Evolutionary conservation across 2,113 vertebrate species (phyloP).

Genomic region (Microtus pennsylvanicus): DNA sequence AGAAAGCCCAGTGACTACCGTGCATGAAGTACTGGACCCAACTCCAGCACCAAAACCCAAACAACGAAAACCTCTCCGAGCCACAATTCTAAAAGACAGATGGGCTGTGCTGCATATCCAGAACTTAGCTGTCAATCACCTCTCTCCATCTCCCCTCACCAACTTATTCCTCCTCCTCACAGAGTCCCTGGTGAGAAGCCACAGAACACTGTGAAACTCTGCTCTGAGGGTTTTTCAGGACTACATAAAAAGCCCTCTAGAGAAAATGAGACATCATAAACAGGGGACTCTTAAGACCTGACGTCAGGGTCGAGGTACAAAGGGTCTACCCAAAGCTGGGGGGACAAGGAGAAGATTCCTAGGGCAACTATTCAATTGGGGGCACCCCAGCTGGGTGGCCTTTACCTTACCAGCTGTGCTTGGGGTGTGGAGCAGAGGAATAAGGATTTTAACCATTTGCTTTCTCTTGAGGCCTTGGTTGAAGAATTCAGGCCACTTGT

Average conservation of each 20-base stretch:
- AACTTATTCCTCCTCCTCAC: neutral
- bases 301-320: rapidly evolving
- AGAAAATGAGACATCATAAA: neutral
- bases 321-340: neutral
- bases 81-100: conserved; percentile 1
- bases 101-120: neutral
- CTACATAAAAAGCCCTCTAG: neutral
- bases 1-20: neutral
- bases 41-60: neutral
- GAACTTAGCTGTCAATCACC: neutral
- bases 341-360: neutral
- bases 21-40: neutral
- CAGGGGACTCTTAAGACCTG: neutral
- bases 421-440: too few relatives aligned
- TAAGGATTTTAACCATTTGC: neutral
- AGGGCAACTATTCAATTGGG: neutral
- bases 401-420: neutral
- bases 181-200: neutral
- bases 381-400: neutral
- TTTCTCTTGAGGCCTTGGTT: neutral
- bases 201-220: neutral
- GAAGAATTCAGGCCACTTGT: neutral
- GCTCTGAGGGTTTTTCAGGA: neutral
- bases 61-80: neutral
- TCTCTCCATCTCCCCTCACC: neutral